Conservation (phyloP, 2,113 vertebrate species). For the Alaudala cheleensis region DNA sequence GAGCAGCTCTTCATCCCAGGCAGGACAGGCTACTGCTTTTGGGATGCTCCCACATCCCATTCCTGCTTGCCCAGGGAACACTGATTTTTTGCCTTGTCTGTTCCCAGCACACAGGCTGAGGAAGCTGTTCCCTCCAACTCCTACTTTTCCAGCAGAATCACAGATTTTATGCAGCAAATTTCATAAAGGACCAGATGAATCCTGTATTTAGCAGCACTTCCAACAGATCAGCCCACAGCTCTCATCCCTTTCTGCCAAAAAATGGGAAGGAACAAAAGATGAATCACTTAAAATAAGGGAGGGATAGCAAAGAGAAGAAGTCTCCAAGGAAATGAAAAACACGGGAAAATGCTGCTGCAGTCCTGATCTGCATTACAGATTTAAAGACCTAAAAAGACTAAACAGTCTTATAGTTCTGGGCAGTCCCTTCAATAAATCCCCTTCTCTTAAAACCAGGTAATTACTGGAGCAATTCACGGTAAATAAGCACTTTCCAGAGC, state of each 20-base stretch:
- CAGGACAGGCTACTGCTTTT: not conserved
- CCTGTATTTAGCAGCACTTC: constrained; percentile 15
- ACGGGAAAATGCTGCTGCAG: not conserved
- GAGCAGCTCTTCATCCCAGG: not conserved
- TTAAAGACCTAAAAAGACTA: not conserved
- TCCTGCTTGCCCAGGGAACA: not conserved
- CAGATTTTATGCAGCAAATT: not conserved
- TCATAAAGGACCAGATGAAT: constrained; percentile 13
- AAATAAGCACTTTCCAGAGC: not conserved
- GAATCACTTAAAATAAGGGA: not conserved
- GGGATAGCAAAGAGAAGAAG: not conserved
- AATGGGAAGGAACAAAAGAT: not conserved
- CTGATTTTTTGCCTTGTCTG: not conserved
- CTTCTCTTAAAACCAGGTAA: not conserved
- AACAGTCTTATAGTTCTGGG: not conserved
- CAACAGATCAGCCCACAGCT: constrained; percentile 30
- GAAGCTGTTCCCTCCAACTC: not conserved
- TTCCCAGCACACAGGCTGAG: not conserved
- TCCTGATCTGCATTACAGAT: not conserved
- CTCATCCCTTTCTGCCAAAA: not conserved
- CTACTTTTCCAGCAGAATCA: not conserved
- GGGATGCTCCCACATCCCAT: not conserved
- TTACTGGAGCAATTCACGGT: not conserved
- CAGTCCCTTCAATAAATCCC: not conserved
- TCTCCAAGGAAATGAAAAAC: not conserved